Evolutionary conservation across 2,888 invertebrate species (phyloP).

Genomic region (Crossocerus cetratus): DNA sequence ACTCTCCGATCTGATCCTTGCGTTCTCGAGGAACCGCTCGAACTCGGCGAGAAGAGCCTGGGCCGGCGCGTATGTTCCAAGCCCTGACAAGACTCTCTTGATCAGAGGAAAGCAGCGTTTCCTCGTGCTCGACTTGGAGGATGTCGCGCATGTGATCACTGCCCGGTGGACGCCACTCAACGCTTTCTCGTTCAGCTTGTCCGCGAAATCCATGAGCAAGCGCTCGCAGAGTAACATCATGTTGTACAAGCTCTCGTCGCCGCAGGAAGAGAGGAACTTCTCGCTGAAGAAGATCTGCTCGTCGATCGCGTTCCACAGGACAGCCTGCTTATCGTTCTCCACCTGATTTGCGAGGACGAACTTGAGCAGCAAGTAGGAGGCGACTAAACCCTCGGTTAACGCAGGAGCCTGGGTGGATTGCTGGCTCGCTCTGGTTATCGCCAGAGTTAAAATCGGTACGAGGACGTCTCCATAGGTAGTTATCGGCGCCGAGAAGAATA

Average conservation of each 20-base stretch:
- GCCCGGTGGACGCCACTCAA: slow-evolving; percentile 84
- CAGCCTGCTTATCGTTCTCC: slow-evolving; percentile 78
- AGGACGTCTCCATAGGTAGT: slow-evolving; percentile 70
- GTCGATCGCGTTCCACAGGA: slow-evolving; percentile 85
- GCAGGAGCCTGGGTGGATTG: slow-evolving; percentile 86
- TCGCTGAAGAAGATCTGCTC: slow-evolving; percentile 91
- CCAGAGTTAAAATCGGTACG: slow-evolving; percentile 82
- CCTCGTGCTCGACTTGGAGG: slow-evolving; percentile 82
- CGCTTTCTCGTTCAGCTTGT: slow-evolving; percentile 82
- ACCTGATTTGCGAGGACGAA: slow-evolving; percentile 78
- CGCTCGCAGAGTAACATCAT: slow-evolving; percentile 86
- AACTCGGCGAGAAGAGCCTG: slow-evolving; percentile 83
- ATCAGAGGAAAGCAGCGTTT: slow-evolving; percentile 81
- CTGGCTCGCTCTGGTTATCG: slow-evolving; percentile 86
- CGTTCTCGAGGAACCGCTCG: slow-evolving; percentile 82
- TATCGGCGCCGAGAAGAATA: slow-evolving; percentile 78
- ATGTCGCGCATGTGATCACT: slow-evolving; percentile 83
- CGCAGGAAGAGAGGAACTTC: slow-evolving; percentile 85
- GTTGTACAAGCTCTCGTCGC: slow-evolving; percentile 85
- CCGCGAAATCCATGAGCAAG: slow-evolving; percentile 84
- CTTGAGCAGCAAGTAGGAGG: slow-evolving; percentile 83
- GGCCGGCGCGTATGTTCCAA: slow-evolving; percentile 82
- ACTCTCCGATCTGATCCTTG: slow-evolving; percentile 79
- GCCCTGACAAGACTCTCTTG: slow-evolving; percentile 80
- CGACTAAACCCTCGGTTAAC: slow-evolving; percentile 85